These are phyloP conservation scores for Pseudorectes ferrugineus DNA, from an alignment of 2,113 vertebrate genomes.

Conservation along the genomic window DNA sequence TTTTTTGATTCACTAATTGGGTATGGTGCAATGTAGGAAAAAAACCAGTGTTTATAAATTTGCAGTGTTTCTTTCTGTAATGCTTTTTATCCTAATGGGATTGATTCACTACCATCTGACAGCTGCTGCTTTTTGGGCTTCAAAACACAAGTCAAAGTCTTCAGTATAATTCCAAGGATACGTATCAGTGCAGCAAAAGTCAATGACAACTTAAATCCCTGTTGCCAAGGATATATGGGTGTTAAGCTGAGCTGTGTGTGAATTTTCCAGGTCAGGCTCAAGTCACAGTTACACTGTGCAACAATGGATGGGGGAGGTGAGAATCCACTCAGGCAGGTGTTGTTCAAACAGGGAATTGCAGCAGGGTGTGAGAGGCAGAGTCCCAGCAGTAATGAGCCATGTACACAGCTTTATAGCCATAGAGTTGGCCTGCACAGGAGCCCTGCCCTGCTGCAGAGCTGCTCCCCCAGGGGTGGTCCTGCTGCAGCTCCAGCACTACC, in stretches of 20 bases:
- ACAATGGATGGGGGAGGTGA: fast-evolving
- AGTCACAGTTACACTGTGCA: background rate
- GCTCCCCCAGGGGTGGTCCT: background rate
- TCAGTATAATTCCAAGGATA: background rate
- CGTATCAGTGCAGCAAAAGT: background rate
- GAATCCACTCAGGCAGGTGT: background rate
- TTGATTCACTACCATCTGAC: background rate
- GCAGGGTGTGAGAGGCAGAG: background rate
- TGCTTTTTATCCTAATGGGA: background rate
- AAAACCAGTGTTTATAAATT: background rate
- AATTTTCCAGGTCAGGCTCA: constrained; percentile 3
- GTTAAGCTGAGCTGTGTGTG: background rate
- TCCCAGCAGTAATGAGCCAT: background rate
- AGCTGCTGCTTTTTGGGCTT: background rate
- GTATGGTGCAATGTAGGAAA: background rate
- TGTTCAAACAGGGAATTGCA: background rate
- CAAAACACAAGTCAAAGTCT: background rate
- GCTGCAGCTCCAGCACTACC: background rate
- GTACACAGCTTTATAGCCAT: background rate
- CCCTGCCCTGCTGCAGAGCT: background rate
- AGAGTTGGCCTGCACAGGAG: fast-evolving
- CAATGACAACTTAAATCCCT: background rate
- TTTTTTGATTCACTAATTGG: background rate
- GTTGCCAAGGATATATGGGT: background rate
- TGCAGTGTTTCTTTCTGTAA: background rate